These are phyloP conservation scores for Drosophila basisetae DNA, from an alignment of 2,888 invertebrate genomes.

Conservation along the genomic window DNA sequence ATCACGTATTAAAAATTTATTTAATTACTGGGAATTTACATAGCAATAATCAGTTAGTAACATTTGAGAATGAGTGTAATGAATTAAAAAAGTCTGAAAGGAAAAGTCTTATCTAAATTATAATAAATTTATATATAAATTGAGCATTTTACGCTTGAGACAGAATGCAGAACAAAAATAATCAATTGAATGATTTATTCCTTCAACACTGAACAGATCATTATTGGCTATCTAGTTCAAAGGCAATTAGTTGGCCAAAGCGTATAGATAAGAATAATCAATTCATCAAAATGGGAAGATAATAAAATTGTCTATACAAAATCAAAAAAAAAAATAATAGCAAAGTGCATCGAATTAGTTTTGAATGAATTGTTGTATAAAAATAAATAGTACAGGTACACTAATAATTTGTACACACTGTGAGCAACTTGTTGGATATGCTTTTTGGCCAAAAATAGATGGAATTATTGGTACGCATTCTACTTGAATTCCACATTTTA, in stretches of 20 bases:
- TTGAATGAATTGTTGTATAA: neutral
- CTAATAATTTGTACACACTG: neutral
- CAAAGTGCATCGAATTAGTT: neutral
- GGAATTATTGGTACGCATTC: conserved; percentile 22
- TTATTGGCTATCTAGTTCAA: neutral
- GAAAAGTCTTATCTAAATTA: neutral
- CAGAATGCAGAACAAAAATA: neutral
- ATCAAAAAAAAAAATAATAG: no score
- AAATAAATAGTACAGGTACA: neutral
- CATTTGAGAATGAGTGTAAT: neutral
- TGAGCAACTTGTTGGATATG: no score
- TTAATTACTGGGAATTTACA: neutral
- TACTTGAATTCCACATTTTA: conserved; percentile 23
- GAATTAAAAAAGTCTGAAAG: neutral
- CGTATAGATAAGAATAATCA: neutral
- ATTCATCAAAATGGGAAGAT: conserved; percentile 3
- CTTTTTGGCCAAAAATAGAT: neutral
- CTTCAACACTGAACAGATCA: neutral
- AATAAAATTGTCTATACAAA: neutral
- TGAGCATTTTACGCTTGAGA: neutral
- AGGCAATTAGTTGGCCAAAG: neutral
- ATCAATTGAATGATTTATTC: conserved; percentile 7
- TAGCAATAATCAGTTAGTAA: neutral
- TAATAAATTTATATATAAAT: neutral
- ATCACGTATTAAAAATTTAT: neutral